A percentile compares a stretch with the other conserved stretches of the same genome.
phyloP scores from a whole-genome alignment of 2,113 vertebrate species.

The Electrona antarctica region DNA sequence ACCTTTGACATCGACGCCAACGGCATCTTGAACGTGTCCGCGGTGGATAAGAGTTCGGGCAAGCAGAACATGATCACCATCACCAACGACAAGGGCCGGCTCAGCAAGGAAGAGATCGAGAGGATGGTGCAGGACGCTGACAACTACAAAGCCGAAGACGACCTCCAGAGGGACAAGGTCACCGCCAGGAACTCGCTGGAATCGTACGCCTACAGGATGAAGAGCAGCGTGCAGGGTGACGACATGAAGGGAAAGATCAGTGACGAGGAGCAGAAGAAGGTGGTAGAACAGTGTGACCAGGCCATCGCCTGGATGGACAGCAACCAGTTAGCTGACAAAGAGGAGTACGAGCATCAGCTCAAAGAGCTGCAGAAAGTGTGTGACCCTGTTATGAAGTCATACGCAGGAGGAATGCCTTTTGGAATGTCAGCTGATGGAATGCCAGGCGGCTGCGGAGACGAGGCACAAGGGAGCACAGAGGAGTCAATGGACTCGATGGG shows the following conservation, averaged over 20 bases:
- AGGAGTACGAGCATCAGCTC: conserved; percentile 90
- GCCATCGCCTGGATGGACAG: conserved; percentile 85
- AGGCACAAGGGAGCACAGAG: no score
- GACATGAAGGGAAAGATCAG: conserved; percentile 91
- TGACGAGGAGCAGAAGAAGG: conserved; percentile 87
- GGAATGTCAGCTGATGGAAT: no score
- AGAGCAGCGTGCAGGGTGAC: conserved; percentile 80
- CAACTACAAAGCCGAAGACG: conserved; percentile 88
- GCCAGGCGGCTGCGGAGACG: no score
- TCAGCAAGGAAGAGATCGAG: conserved; percentile 88
- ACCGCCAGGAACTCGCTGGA: conserved; percentile 87
- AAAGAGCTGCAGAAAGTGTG: conserved; percentile 88
- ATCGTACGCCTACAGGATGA: conserved; percentile 89
- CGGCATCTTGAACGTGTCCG: conserved; percentile 75
- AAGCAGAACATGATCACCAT: conserved; percentile 94
- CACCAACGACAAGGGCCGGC: conserved; percentile 89
- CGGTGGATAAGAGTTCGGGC: conserved; percentile 89
- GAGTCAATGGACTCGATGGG: no score
- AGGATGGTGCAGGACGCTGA: conserved; percentile 89
- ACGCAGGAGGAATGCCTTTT: no score
- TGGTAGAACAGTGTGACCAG: conserved; percentile 31
- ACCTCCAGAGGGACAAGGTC: conserved; percentile 87
- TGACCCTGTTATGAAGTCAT: conserved; percentile 85
- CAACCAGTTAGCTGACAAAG: conserved; percentile 63
- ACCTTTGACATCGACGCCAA: conserved; percentile 85